Base-by-base conservation (phyloP, 1,140 invertebrate species). In the Notospermus geniculatus region DNA sequence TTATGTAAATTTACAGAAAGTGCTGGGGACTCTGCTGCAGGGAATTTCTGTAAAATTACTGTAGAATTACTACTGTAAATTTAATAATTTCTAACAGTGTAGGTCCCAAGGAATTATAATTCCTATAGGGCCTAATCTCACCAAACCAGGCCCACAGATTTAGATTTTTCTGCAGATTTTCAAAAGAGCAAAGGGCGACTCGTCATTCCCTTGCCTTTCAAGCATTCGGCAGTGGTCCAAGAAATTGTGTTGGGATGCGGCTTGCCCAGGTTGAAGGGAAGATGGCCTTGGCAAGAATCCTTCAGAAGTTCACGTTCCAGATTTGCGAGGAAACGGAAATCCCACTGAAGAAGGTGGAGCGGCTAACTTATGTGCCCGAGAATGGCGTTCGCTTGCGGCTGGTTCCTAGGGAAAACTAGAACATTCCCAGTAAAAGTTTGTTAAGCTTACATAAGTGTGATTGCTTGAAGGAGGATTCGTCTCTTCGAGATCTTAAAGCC, bases 171-270 rank as follows among this genome's bases (percentile, higher is more conserved):
- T 69, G 19, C 59, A 77, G 76, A 32, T 77, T 76, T 62, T 68
- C 68, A 2, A 4, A 58, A n/a, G 66, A 70, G 58, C 70, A 74
- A 29, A 71, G 66, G 23, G 60, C 54, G 0, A 63, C 64, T 9
- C 67, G 71, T n/a, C 57, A 64, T 43, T 68, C 73, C 0, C 71
- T 73, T 32, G 70, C 69, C 2, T 80, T 67, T 59, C 58, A 79
- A 23, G 73, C 79, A 17, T 82, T 82, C 57, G 78, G 77, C 2
- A 72, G 71, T 27, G 80, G 80, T 19, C 79, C 78, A 1, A 69
- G 79, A 45, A 78, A 72, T 57, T 82, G 80, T 60, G 74, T 82
- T 39, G 80, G 79, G 0, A 72, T 75, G 63, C 69, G 76, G 52
- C 76, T 80, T 53, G 78, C 78, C 30, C 64, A 77, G 27, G 25